These are phyloP conservation scores for Malacoctenus gilli DNA, from an alignment of 2,797 vertebrate genomes.

Conservation along the genomic window DNA sequence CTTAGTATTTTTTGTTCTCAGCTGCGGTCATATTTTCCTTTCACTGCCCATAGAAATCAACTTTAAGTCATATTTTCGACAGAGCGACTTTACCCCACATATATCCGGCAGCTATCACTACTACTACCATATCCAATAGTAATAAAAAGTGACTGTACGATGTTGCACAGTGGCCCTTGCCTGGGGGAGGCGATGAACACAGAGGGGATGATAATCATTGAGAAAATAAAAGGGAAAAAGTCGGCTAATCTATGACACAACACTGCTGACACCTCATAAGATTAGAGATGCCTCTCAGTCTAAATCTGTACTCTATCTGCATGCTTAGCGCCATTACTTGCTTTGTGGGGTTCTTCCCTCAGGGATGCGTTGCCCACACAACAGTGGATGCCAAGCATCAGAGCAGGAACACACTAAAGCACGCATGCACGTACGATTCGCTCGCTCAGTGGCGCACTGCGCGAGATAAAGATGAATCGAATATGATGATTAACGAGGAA, in stretches of 20 bases:
- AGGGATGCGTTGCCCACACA: constrained; percentile 65
- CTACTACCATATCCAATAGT: constrained; percentile 16
- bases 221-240: constrained; percentile 58
- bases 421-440: constrained; percentile 18
- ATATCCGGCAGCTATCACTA: constrained; percentile 26
- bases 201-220: constrained; percentile 50
- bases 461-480: constrained; percentile 50
- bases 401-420: constrained; percentile 29
- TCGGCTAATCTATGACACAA: constrained; percentile 56
- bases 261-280: constrained; percentile 60
- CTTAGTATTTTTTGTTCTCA: too few species aligned
- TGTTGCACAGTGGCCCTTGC: constrained; percentile 46
- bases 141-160: constrained; percentile 37
- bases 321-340: constrained; percentile 75
- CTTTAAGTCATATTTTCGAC: too few species aligned
- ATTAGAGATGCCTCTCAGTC: constrained; percentile 68
- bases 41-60: too few species aligned
- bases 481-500: constrained; percentile 61
- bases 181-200: constrained; percentile 44
- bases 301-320: constrained; percentile 72
- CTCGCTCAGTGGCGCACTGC: constrained; percentile 32
- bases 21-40: too few species aligned
- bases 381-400: constrained; percentile 51
- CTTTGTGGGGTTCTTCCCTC: constrained; percentile 72
- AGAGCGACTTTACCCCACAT: too few species aligned